These are phyloP conservation scores for Lomographa bimaculata DNA, from an alignment of 2,888 invertebrate genomes.

Conservation along the genomic window DNA sequence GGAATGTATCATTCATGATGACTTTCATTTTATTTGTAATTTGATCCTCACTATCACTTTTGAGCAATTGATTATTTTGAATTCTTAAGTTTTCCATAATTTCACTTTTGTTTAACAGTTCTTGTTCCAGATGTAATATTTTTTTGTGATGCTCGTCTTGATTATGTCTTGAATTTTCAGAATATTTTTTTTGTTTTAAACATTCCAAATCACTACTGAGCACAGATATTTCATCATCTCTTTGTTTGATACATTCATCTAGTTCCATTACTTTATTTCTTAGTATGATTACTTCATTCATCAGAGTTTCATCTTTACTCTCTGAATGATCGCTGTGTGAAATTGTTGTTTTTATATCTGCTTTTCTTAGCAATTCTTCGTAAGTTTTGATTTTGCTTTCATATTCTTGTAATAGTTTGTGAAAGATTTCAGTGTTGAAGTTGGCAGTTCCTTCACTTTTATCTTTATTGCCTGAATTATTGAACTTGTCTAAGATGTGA, in stretches of 20 bases:
- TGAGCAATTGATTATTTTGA: slow-evolving; percentile 18
- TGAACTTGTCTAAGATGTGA: slow-evolving; percentile 53
- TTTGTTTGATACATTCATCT: slow-evolving; percentile 41
- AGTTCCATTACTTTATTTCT: slow-evolving; percentile 40
- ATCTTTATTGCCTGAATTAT: slow-evolving; percentile 39
- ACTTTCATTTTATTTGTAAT: slow-evolving; percentile 52
- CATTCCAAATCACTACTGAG: slow-evolving; percentile 45
- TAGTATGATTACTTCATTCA: slow-evolving; percentile 18
- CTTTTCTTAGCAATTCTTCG: slow-evolving; percentile 57
- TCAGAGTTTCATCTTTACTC: slow-evolving; percentile 13
- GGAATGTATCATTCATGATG: slow-evolving; percentile 72
- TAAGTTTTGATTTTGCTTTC: slow-evolving; percentile 69
- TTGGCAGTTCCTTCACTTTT: slow-evolving; percentile 30
- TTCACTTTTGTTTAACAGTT: slow-evolving; percentile 36
- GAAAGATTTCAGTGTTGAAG: slow-evolving; percentile 55
- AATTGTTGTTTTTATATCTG: slow-evolving; percentile 32
- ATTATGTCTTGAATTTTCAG: slow-evolving; percentile 27
- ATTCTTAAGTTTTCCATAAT: slow-evolving; percentile 26
- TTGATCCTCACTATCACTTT: slow-evolving; percentile 32
- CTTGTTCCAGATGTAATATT: slow-evolving; percentile 42
- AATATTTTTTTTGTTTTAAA: slow-evolving; percentile 35
- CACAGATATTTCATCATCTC: slow-evolving; percentile 42
- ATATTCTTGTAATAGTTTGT: slow-evolving; percentile 67
- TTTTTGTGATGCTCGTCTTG: slow-evolving; percentile 35
- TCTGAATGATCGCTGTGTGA: slow-evolving; percentile 1